These are phyloP conservation scores for Eublepharis macularius DNA, from an alignment of 2,113 vertebrate species.

Conservation along the genomic window DNA sequence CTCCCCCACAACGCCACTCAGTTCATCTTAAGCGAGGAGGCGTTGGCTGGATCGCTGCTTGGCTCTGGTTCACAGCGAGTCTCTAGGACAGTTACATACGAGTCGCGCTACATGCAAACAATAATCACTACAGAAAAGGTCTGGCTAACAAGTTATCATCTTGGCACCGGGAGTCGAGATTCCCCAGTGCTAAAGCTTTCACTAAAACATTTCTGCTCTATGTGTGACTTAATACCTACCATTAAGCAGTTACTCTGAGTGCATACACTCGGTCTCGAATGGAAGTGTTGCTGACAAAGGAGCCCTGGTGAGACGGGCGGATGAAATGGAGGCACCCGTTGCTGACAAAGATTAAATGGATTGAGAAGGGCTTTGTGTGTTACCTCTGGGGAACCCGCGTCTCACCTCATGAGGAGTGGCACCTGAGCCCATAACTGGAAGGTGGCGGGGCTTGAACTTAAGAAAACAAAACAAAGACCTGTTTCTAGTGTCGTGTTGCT, in stretches of 20 bases:
- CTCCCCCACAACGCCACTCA: not conserved
- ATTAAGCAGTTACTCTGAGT: constrained; percentile 67
- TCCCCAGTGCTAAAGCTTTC: constrained; percentile 37
- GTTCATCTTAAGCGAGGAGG: not conserved
- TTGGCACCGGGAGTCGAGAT: constrained; percentile 47
- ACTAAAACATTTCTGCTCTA: constrained; percentile 31
- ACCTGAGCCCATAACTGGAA: constrained; percentile 62
- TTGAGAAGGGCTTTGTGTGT: constrained; percentile 62
- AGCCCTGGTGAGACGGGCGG: constrained; percentile 55
- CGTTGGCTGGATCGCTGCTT: not conserved
- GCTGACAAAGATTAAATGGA: constrained; percentile 62
- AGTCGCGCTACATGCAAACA: constrained; percentile 7
- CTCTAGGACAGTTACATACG: not conserved
- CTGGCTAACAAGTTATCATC: constrained; percentile 55
- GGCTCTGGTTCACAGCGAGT: not conserved
- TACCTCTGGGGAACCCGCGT: constrained; percentile 52
- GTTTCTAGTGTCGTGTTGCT: constrained; percentile 19
- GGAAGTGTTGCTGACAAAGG: constrained; percentile 68
- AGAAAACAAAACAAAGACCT: constrained; percentile 22
- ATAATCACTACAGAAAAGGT: constrained; percentile 34
- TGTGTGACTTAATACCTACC: constrained; percentile 53
- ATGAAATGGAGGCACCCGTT: constrained; percentile 59
- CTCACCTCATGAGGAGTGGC: constrained; percentile 55
- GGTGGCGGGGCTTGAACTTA: constrained; percentile 28
- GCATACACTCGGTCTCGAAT: constrained; percentile 34